Conservation (phyloP, 2,888 invertebrate species). For the Spodoptera littoralis region DNA sequence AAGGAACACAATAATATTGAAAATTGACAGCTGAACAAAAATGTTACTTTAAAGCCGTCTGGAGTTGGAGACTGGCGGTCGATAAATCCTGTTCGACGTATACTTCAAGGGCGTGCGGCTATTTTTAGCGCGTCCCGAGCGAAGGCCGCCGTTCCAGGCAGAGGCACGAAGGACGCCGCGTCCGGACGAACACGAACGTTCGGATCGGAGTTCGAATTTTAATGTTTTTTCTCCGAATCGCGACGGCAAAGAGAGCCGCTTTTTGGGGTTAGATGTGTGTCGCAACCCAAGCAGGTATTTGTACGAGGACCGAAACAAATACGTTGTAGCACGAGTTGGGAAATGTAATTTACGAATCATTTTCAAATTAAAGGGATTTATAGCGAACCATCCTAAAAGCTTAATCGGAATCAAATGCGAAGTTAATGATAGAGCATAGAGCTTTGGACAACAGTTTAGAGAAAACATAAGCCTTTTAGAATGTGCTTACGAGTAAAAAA, state of each 20-base stretch:
- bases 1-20: slow-evolving; percentile 47
- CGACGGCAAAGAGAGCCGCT: slow-evolving; percentile 66
- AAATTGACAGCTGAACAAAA: slow-evolving; percentile 52
- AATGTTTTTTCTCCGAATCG: slow-evolving; percentile 75
- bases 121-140: slow-evolving; percentile 80
- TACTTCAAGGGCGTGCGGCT: slow-evolving; percentile 82
- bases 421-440: slow-evolving; percentile 55
- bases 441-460: slow-evolving; percentile 27
- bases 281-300: slow-evolving; percentile 53
- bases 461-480: slow-evolving; percentile 22
- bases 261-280: slow-evolving; percentile 55
- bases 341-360: slow-evolving; percentile 56
- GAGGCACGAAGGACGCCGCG: slow-evolving; percentile 59
- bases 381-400: slow-evolving; percentile 32
- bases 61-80: slow-evolving; percentile 61
- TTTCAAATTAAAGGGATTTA: slow-evolving; percentile 55
- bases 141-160: slow-evolving; percentile 76
- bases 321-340: slow-evolving; percentile 42
- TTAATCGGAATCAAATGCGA: slow-evolving; percentile 58
- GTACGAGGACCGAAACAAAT: slow-evolving; percentile 46
- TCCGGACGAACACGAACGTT: slow-evolving; percentile 63
- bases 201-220: slow-evolving; percentile 66
- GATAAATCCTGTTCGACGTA: slow-evolving; percentile 85
- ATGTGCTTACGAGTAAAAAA: slow-evolving; percentile 20
- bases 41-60: slow-evolving; percentile 52